Evolutionary conservation across 2,888 invertebrate genomes (phyloP), one percentile per base, ranked within the genome.

Genomic region (Synergus itoensis): DNA sequence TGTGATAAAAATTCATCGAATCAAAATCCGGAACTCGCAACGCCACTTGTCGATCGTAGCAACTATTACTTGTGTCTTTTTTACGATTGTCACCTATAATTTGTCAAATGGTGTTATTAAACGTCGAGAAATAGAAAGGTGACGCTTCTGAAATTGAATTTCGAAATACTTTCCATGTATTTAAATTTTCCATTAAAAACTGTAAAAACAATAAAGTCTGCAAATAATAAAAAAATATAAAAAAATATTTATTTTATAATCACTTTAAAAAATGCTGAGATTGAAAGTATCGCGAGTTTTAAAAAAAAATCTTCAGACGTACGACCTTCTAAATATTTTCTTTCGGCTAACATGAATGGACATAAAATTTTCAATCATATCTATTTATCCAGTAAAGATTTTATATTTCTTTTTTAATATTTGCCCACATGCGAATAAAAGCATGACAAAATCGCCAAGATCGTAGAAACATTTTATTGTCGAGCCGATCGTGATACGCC

Each of bases 401-500:
- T 4, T 5, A 73, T 53, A 21, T 45, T 48, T n/a, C n/a, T 41
- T n/a, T n/a, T 43, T 65, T 41, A 40, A 5, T n/a, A 5, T 11
- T 48, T 73, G 28, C 9, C 36, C 69, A 53, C 36, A 73, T 73
- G 45, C 21, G 45, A 45, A 53, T 73, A 57, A 73, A 53, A 53
- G n/a, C n/a, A 53, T 53, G 53, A 53, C 28, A 57, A 53, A 73
- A 69, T 69, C 53, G 36, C 36, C 53, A 73, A 28, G 62, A 62
- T 53, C 53, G 48, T 57, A 73, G 53, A 73, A 73, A 73, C 73
- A 53, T 73, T 73, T 73, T 73, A 73, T 73, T 73, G 73, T 73
- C 73, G 73, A 57, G 53, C 53, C 73, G 73, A 73, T 73, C 73
- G 73, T 73, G 73, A 73, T 73, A 73, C 69, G 69, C 48, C 48